Evolutionary conservation across 2,113 vertebrate species (phyloP).

Genomic region (Anhinga anhinga): DNA sequence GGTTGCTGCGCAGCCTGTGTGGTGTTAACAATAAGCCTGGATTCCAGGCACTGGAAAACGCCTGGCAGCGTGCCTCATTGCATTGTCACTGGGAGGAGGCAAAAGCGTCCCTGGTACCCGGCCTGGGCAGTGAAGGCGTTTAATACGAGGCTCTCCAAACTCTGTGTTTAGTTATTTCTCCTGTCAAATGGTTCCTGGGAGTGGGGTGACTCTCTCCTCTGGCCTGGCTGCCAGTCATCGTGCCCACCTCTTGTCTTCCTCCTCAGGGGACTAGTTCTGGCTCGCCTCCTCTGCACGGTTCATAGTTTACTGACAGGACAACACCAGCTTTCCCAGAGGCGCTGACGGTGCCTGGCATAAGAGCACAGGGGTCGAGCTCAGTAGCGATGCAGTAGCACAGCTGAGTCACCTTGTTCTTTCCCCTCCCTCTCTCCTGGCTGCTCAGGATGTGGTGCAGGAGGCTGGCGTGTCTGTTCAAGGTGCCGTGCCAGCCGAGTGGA

Average conservation of each 20-base stretch:
- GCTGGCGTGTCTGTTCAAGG: slow-evolving; percentile 15
- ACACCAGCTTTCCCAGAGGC: background rate
- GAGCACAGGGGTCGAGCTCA: rapidly evolving
- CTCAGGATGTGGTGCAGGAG: slow-evolving; percentile 69
- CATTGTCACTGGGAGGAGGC: background rate
- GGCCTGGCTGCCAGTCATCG: background rate
- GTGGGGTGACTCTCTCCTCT: too few relatives aligned
- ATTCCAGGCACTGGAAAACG: too few relatives aligned
- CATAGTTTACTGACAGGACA: background rate
- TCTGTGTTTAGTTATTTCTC: background rate
- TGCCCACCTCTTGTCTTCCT: background rate
- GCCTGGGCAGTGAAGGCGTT: background rate
- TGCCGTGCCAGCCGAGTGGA: background rate
- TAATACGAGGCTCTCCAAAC: background rate
- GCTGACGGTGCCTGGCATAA: background rate
- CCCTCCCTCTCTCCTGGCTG: background rate
- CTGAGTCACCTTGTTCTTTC: background rate
- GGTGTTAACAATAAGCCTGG: rapidly evolving
- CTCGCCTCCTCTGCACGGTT: background rate
- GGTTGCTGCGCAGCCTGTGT: rapidly evolving
- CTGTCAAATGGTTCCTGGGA: too few relatives aligned
- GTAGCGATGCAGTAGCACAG: rapidly evolving
- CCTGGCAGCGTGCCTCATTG: background rate
- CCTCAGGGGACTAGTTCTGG: background rate
- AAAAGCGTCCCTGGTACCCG: rapidly evolving